Percentiles rank a stretch among this genome's conserved stretches.
Evolutionary conservation across 2,113 vertebrate genomes (phyloP).

Genomic region (Cinclus cinclus): DNA sequence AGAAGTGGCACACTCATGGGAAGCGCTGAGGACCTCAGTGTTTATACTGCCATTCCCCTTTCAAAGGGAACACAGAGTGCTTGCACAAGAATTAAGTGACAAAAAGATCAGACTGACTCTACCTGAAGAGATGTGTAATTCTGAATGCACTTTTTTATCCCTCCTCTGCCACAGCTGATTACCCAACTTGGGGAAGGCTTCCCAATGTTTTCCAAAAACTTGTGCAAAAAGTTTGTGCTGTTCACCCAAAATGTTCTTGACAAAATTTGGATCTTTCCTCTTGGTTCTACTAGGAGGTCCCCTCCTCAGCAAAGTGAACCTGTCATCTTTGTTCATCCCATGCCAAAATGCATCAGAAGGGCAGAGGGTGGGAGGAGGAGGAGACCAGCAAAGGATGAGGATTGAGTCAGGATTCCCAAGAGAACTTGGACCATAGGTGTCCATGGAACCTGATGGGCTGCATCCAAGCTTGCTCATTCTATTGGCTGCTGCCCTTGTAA

Average conservation of each 20-base stretch:
- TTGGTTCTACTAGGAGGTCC: not conserved
- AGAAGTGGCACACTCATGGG: rapidly evolving
- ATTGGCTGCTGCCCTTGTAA: not conserved
- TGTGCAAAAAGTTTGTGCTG: not conserved
- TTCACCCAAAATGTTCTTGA: not conserved
- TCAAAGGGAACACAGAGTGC: not conserved
- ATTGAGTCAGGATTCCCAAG: not conserved
- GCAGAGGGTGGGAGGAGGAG: not conserved
- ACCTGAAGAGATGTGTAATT: not conserved
- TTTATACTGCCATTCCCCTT: not conserved
- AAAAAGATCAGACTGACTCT: not conserved
- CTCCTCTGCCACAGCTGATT: not conserved
- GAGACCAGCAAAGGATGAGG: not conserved
- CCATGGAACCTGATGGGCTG: not conserved
- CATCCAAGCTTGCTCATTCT: not conserved
- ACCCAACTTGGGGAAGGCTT: not conserved
- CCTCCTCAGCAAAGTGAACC: not conserved
- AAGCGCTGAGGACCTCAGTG: not conserved
- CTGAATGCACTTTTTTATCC: not conserved
- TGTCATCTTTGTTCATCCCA: not conserved
- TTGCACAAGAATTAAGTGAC: not conserved
- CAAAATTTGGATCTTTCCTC: not conserved
- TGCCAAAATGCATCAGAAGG: not conserved
- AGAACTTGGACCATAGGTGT: not conserved
- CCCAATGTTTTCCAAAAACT: not conserved